Evolutionary conservation across 2,113 vertebrate species (phyloP).

Genomic region (Bos javanicus): DNA sequence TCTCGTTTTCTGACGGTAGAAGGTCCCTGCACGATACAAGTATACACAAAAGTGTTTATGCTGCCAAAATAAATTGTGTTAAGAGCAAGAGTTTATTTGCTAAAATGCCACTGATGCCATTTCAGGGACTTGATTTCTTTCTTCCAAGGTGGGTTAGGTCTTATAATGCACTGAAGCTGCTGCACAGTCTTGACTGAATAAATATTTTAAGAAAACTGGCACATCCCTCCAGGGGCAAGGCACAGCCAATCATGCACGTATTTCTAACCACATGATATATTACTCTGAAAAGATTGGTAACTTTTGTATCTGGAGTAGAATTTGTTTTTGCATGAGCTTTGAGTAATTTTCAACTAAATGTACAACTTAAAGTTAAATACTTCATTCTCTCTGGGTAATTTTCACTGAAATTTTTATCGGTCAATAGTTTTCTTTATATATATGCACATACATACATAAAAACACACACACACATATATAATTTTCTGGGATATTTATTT

Average conservation of each 20-base stretch:
- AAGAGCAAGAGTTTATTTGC: conserved; percentile 82
- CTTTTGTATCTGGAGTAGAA: conserved; percentile 55
- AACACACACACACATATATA: not conserved
- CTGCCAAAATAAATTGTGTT: conserved; percentile 83
- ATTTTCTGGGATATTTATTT: conserved; percentile 29
- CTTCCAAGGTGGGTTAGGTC: conserved; percentile 72
- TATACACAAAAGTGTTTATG: conserved; percentile 80
- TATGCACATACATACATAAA: not conserved
- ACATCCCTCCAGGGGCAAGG: conserved; percentile 71
- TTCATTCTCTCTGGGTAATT: conserved; percentile 43
- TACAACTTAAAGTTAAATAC: conserved; percentile 60
- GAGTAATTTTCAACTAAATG: conserved; percentile 51
- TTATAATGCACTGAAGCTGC: conserved; percentile 74
- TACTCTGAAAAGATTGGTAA: conserved; percentile 50
- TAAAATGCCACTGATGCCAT: conserved; percentile 80
- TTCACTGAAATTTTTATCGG: conserved; percentile 48
- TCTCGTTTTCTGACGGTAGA: conserved; percentile 78
- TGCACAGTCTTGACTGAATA: conserved; percentile 74
- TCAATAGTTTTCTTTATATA: not conserved
- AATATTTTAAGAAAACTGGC: conserved; percentile 80
- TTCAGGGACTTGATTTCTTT: conserved; percentile 77
- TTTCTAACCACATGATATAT: conserved; percentile 67
- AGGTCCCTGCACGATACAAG: conserved; percentile 77
- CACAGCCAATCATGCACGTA: conserved; percentile 73
- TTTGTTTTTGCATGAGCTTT: conserved; percentile 29